Base-by-base conservation (phyloP, 2,797 vertebrate species). In the Chiloscyllium punctatum region DNA sequence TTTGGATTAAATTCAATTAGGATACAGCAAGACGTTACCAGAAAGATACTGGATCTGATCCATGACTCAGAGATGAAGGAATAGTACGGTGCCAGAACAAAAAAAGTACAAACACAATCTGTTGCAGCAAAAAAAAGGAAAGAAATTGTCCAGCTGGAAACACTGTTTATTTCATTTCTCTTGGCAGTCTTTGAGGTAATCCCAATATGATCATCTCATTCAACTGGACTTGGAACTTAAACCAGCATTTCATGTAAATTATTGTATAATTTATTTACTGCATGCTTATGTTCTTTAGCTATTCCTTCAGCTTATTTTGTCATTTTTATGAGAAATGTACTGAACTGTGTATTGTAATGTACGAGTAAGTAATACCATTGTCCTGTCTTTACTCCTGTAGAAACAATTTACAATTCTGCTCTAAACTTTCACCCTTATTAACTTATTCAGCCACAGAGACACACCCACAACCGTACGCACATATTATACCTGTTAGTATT, bases 221-320 rank as follows among this genome's bases (percentile, higher is more conserved):
- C 48, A 77, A 69, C 94, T 74, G 7, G 48, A 53, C 51, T 53
- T 95, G 53, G 77, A 74, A 53, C 15, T 77, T 51, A 74, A 72
- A 77, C 23, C 66, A 48, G 25, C 68, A 25, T 15, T 92, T 42
- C 62, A 69, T 96, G 95, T 97, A 96, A 97, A 96, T 84, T 86
- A 96, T 96, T 96, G 95, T 96, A 82, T 96, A 96, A 96, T 96
- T 94, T 94, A 96, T 96, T 92, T 97, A 97, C 96, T 97, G 97
- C 97, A 98, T 98, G 97, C 96, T 96, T 96, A 96, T 96, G 96
- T 90, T 68, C 57, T 62, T 62, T 62, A 62, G 57, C 57, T 94
- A 53, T 84, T 37, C 21, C 68, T 68, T 95, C 96, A 96, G 97
- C 48, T 95, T 82, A 94, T 95, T 96, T 95, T 96, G 69, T 53